Evolutionary conservation across 1,140 invertebrate genomes (phyloP), one percentile per base, ranked within the genome.

Genomic region (Sycophaga agraensis): DNA sequence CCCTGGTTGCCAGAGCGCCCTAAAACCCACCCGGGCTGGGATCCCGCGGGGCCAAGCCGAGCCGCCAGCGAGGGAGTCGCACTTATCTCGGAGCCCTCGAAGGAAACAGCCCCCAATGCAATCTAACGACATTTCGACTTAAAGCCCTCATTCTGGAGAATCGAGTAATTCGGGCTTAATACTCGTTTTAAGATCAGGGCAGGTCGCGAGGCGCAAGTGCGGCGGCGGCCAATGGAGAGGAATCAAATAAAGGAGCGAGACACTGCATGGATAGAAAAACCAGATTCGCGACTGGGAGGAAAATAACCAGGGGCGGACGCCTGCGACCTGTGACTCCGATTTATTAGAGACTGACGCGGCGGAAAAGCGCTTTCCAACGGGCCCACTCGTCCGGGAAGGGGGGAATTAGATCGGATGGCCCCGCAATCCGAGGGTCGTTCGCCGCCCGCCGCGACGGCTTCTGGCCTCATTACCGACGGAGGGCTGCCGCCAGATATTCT

Each of bases 321-420:
- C 42, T 35, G 22, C 19, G 4, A 43, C 6, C 22, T 16, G 22
- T 21, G 40, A n/a, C 45, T 72, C 56, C 66, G 65, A 70, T 70
- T 68, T 66, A 70, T 64, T 66, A 70, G 63, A 65, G 66, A 63
- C 50, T 50, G 64, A 50, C 62, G 60, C 49, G 58, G 65, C 49
- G 62, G 64, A 67, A 69, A 69, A 66, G 64, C 63, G 60, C 51
- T 67, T 48, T 31, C 37, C 5, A 61, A 64, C 63, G 67, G 64
- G 65, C 62, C 74, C 75, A 76, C 74, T 75, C 71, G 73, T 74
- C 75, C 68, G 68, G 68, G 28, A 61, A 64, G 64, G 67, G 64
- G 65, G 63, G 74, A 76, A 76, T 75, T 75, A 72, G 73, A 75
- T 76, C 68, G 68, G 68, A 68, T 63, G 46, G 60, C 65, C 16